These are phyloP conservation scores for Dermatemys mawii DNA, from an alignment of 2,113 vertebrate species.

Conservation along the genomic window DNA sequence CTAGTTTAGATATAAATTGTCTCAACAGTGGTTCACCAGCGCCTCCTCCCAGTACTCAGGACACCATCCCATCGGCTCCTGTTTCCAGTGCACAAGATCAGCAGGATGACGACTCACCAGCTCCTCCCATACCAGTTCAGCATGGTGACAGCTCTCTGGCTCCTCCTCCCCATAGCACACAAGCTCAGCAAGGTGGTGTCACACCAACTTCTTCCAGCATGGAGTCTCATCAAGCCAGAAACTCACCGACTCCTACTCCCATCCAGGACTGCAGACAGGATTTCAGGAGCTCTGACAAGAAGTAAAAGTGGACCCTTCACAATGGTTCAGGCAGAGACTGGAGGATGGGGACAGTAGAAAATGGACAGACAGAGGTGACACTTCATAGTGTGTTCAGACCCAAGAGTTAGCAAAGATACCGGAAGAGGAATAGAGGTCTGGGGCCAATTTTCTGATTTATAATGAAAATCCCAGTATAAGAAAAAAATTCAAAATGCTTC, in stretches of 20 bases:
- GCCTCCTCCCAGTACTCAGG: slow-evolving; percentile 39
- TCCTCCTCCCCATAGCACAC: not conserved
- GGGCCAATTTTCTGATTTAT: slow-evolving; percentile 3
- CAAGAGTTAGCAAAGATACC: not conserved
- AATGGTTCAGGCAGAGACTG: rapidly evolving
- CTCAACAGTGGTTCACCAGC: slow-evolving; percentile 56
- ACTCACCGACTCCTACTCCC: slow-evolving; percentile 28
- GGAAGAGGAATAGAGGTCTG: not conserved
- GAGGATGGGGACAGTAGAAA: not conserved
- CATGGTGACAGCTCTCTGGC: not conserved
- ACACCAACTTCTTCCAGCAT: not conserved
- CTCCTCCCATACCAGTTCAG: slow-evolving; percentile 22
- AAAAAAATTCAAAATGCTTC: slow-evolving; percentile 11
- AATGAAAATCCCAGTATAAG: slow-evolving; percentile 22
- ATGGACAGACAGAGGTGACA: not conserved
- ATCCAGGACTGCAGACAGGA: not conserved
- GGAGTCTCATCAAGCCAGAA: not conserved
- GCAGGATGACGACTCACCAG: slow-evolving; percentile 60
- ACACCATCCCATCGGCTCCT: slow-evolving; percentile 32
- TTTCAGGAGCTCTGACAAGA: slow-evolving; percentile 44
- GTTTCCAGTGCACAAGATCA: slow-evolving; percentile 33
- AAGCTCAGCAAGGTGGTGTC: not conserved
- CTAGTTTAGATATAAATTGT: slow-evolving; percentile 25
- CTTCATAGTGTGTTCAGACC: not conserved
- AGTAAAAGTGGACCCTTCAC: not conserved